Percentiles rank a stretch among this genome's conserved stretches.
phyloP scores from a whole-genome alignment of 1,140 invertebrate species.

The Ceratitis capitata region DNA sequence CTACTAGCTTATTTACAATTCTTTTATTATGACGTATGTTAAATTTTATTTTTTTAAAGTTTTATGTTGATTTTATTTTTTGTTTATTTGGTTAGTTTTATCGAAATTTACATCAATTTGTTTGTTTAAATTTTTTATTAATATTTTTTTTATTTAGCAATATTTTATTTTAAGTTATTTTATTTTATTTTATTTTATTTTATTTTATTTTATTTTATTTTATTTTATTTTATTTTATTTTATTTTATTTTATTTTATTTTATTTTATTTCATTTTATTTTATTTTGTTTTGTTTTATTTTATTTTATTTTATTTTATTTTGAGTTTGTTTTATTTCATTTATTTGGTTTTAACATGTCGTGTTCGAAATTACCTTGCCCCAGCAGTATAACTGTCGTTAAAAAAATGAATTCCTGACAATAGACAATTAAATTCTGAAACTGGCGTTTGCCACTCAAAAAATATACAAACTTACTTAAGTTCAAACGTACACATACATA shows the following conservation, averaged over 20 bases:
- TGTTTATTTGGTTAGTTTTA: too few species aligned
- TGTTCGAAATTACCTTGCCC: background rate
- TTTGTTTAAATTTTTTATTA: too few species aligned
- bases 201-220: background rate
- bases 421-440: background rate
- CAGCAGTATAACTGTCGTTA: background rate
- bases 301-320: too few species aligned
- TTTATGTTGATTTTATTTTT: too few species aligned
- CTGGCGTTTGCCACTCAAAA: background rate
- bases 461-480: background rate
- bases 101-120: too few species aligned
- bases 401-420: slow-evolving; percentile 10
- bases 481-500: background rate
- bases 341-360: background rate
- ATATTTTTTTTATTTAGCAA: background rate
- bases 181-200: background rate
- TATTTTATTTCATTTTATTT: too few species aligned
- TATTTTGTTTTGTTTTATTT: too few species aligned
- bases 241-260: too few species aligned
- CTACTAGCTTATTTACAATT: too few species aligned
- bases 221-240: background rate
- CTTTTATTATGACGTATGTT: too few species aligned
- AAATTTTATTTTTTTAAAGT: too few species aligned
- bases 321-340: too few species aligned
- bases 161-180: background rate